phyloP scores from a whole-genome alignment of 2,888 invertebrate species.

The Cynaeus angustus region DNA sequence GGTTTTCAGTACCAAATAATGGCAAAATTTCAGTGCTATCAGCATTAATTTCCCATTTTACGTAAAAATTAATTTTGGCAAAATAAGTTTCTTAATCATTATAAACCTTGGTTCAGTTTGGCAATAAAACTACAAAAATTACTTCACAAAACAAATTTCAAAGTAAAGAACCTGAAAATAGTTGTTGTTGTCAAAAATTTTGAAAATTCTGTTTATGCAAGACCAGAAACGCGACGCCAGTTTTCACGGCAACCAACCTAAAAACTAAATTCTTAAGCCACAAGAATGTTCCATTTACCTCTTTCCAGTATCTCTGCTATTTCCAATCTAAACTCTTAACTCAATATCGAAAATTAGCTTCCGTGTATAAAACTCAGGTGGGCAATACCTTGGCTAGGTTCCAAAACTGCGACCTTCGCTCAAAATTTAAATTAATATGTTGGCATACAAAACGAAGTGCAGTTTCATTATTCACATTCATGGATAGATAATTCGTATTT shows the following conservation, averaged over 20 bases:
- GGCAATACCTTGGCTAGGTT: slow-evolving; percentile 27
- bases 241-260: background rate
- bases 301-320: no score
- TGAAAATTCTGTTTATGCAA: background rate
- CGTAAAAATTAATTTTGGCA: no score
- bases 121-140: no score
- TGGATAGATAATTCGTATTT: slow-evolving; percentile 5
- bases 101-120: no score
- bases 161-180: background rate
- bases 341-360: slow-evolving; percentile 30
- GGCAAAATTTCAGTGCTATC: no score
- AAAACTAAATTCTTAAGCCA: no score
- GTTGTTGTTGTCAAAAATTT: background rate
- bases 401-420: slow-evolving; percentile 43
- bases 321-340: no score
- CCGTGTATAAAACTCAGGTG: slow-evolving; percentile 43
- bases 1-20: no score
- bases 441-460: slow-evolving; percentile 37
- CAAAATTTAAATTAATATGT: slow-evolving; percentile 46
- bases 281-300: no score
- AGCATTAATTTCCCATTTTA: no score
- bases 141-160: no score
- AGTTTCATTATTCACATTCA: slow-evolving; percentile 28
- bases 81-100: no score
- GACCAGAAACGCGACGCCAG: background rate